A percentile compares a stretch with the other conserved stretches of the same genome.
Conservation (phyloP, 2,113 vertebrate genomes). For the Protomyctophum bolini region DNA sequence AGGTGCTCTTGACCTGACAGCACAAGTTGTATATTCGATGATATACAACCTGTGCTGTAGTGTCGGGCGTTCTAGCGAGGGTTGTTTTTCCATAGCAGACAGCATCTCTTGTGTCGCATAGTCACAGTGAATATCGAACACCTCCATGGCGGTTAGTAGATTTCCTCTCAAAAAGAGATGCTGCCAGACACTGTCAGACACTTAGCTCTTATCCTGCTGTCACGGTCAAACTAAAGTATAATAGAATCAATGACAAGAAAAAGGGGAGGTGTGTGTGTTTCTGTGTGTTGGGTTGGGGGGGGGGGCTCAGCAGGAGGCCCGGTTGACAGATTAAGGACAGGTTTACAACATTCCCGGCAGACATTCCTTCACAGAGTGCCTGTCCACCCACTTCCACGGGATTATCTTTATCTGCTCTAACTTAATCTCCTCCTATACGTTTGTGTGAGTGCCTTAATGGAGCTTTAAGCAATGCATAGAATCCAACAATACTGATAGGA, state of each 20-base stretch:
- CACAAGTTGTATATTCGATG: neutral
- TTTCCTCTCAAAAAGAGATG: conserved; percentile 36
- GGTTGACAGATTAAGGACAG: conserved; percentile 57
- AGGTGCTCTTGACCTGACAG: neutral
- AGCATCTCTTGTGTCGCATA: neutral
- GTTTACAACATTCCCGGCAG: conserved; percentile 41
- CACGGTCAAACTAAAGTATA: conserved; percentile 41
- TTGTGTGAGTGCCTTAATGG: conserved; percentile 31
- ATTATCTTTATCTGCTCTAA: conserved; percentile 47
- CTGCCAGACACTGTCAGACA: conserved; percentile 3
- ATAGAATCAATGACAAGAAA: conserved; percentile 43
- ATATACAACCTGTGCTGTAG: neutral
- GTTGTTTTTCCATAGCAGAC: conserved; percentile 7
- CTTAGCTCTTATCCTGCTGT: conserved; percentile 35
- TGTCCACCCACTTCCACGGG: conserved; percentile 35
- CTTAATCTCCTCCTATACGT: conserved; percentile 16
- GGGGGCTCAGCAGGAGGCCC: conserved; percentile 17
- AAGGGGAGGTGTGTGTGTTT: too few species aligned
- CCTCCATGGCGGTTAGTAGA: conserved; percentile 17
- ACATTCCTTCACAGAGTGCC: conserved; percentile 17
- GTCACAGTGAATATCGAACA: conserved; percentile 2
- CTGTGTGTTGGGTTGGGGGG: neutral
- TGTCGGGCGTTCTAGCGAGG: conserved; percentile 6
- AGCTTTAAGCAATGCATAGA: conserved; percentile 24
- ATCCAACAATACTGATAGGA: neutral